phyloP scores from a whole-genome alignment of 2,888 invertebrate species.

The Chromoteleia sp. region DNA sequence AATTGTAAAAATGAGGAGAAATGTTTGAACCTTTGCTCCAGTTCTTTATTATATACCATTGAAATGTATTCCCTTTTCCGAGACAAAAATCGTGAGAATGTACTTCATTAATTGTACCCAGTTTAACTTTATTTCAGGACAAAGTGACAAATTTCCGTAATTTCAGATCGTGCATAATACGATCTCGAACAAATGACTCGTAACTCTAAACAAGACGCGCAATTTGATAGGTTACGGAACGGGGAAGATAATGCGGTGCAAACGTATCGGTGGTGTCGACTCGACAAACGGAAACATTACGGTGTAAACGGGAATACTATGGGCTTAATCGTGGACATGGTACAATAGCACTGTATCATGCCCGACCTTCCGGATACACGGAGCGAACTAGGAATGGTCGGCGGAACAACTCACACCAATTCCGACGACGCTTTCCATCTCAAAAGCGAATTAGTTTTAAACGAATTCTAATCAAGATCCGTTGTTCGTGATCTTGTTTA shows the following conservation, averaged over 20 bases:
- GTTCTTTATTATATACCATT: no score
- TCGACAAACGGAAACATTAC: constrained; percentile 65
- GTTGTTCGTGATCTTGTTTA: constrained; percentile 48
- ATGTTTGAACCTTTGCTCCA: no score
- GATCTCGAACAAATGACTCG: constrained; percentile 51
- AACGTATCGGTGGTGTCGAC: constrained; percentile 57
- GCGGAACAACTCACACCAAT: constrained; percentile 38
- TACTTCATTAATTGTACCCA: not conserved
- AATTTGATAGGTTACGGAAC: constrained; percentile 62
- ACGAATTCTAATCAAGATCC: constrained; percentile 52
- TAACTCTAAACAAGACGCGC: constrained; percentile 58
- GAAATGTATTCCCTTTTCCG: no score
- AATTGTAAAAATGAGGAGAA: no score
- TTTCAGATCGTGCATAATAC: constrained; percentile 18
- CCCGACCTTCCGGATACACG: constrained; percentile 50
- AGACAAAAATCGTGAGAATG: no score
- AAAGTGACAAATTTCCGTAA: constrained; percentile 45
- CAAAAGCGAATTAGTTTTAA: constrained; percentile 59
- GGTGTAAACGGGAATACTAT: constrained; percentile 60
- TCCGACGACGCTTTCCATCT: constrained; percentile 56
- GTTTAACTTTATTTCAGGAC: not conserved
- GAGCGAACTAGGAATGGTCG: constrained; percentile 28
- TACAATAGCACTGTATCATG: constrained; percentile 62
- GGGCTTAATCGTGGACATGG: constrained; percentile 60
- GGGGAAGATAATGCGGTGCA: constrained; percentile 53